A percentile compares a stretch with the other conserved stretches of the same genome.
phyloP scores from a whole-genome alignment of 2,113 vertebrate species.

The Ellobius talpinus region DNA sequence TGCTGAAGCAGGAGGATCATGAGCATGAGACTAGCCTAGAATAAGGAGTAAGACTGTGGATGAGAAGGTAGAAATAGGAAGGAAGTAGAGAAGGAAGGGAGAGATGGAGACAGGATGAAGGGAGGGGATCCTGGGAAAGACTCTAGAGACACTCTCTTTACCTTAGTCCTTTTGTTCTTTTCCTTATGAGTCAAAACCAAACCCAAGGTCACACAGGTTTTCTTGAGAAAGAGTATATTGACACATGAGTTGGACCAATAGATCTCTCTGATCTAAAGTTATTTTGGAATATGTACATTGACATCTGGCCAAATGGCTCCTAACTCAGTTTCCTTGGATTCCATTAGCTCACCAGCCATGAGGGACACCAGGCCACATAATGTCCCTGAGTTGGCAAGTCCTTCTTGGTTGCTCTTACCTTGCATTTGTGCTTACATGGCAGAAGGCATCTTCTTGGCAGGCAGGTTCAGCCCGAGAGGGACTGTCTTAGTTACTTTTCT shows the following conservation, averaged over 20 bases:
- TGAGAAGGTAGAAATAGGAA: background rate
- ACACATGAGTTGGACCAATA: background rate
- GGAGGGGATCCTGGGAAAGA: background rate
- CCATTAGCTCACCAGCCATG: background rate
- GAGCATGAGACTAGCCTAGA: background rate
- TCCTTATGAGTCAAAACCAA: conserved; percentile 7
- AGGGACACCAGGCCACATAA: background rate
- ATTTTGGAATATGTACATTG: background rate
- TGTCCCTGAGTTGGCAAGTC: too few species aligned
- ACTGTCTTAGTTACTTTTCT: background rate
- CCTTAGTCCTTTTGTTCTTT: background rate
- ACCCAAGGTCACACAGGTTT: background rate
- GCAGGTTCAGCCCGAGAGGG: background rate
- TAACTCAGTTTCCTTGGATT: background rate
- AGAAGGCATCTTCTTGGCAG: background rate
- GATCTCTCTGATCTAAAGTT: conserved; percentile 10
- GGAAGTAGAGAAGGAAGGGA: background rate
- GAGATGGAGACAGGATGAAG: background rate
- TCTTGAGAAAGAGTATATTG: conserved; percentile 5
- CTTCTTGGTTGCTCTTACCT: background rate
- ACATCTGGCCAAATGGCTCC: background rate
- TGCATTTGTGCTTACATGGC: background rate
- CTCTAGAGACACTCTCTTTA: background rate
- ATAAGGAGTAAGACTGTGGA: background rate
- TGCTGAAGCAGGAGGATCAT: background rate